A percentile compares a stretch with the other conserved stretches of the same genome.
These are phyloP conservation scores for Antennarius maculatus DNA, from an alignment of 2,797 vertebrate species.

Conservation along the genomic window DNA sequence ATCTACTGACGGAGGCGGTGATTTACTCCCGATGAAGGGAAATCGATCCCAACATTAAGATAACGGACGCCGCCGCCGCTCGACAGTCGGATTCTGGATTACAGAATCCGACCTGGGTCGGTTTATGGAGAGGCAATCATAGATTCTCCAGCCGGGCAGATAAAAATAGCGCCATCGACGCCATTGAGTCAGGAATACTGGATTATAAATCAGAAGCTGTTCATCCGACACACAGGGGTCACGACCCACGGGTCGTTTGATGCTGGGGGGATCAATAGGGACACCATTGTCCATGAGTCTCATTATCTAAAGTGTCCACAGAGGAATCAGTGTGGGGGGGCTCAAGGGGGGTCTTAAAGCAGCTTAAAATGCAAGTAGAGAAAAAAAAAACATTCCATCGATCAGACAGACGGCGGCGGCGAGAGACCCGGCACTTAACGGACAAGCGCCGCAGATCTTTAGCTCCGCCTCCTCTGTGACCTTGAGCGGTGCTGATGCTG, in stretches of 20 bases:
- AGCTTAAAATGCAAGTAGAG: slow-evolving; percentile 32
- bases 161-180: slow-evolving; percentile 41
- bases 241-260: slow-evolving; percentile 31
- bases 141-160: slow-evolving; percentile 38
- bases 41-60: slow-evolving; percentile 30
- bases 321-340: slow-evolving; percentile 15
- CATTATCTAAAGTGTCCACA: slow-evolving; percentile 71
- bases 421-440: too few relatives aligned
- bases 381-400: neutral
- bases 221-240: slow-evolving; percentile 27
- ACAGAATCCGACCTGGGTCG: slow-evolving; percentile 6
- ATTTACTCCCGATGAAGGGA: neutral
- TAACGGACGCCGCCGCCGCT: slow-evolving; percentile 11
- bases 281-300: slow-evolving; percentile 27
- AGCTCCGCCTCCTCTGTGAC: slow-evolving; percentile 24
- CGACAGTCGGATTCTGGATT: slow-evolving; percentile 8
- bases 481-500: slow-evolving; percentile 30
- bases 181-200: slow-evolving; percentile 40
- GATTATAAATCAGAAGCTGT: slow-evolving; percentile 49
- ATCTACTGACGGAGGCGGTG: neutral
- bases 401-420: slow-evolving; percentile 24
- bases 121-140: slow-evolving; percentile 25
- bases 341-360: slow-evolving; percentile 32
- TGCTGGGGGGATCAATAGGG: slow-evolving; percentile 40
- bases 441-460: too few relatives aligned